Percentiles rank a stretch among this genome's conserved stretches.
These are phyloP conservation scores for Rotaria macrura DNA, from an alignment of 2,888 invertebrate species.

Conservation along the genomic window DNA sequence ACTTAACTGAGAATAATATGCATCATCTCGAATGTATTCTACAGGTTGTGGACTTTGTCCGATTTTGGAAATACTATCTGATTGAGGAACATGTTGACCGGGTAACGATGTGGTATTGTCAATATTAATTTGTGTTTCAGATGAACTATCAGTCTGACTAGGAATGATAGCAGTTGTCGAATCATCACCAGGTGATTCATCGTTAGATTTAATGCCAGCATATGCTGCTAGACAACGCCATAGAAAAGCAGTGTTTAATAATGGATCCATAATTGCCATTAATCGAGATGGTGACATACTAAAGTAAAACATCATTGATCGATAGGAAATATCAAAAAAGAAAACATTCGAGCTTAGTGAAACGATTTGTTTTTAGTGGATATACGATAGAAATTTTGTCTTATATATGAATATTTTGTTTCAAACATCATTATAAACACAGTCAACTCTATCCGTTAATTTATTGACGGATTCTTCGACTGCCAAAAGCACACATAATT, in stretches of 20 bases:
- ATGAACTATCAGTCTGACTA: not conserved
- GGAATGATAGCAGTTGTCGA: not conserved
- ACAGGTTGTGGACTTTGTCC: not conserved
- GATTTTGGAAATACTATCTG: not conserved
- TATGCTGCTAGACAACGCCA: constrained; percentile 32
- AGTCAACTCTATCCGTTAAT: no score
- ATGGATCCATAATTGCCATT: constrained; percentile 29
- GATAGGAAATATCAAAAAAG: no score
- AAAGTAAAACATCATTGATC: not conserved
- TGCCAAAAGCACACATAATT: no score
- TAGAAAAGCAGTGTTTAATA: constrained; percentile 28
- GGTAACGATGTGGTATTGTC: not conserved
- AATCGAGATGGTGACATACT: constrained; percentile 33
- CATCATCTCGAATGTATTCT: not conserved
- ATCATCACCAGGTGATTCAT: not conserved
- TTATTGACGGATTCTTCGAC: no score
- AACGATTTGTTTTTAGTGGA: no score
- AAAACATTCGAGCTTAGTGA: no score
- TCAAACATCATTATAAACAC: no score
- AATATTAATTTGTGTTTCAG: not conserved
- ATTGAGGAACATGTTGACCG: not conserved
- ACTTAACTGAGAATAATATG: not conserved
- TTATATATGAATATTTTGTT: no score
- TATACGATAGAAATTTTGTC: no score
- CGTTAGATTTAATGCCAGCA: constrained; percentile 1